Percentiles rank a stretch among this genome's conserved stretches.
Evolutionary conservation across 2,888 invertebrate genomes (phyloP).

Genomic region (Drosophila dives): DNA sequence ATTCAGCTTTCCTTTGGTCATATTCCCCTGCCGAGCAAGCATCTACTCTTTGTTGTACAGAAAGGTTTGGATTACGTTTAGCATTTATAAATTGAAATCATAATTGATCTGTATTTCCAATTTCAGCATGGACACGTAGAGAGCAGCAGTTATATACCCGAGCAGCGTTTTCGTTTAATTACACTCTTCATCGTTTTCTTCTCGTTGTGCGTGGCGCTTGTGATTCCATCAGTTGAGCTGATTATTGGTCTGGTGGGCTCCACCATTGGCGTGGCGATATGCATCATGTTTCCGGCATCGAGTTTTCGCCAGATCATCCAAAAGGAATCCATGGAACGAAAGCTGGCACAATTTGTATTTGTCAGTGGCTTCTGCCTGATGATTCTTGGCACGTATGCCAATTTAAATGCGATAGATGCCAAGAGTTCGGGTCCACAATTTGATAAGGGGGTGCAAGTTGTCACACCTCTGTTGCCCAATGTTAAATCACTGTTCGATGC

Average conservation of each 20-base stretch:
- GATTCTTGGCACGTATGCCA: slow-evolving; percentile 96
- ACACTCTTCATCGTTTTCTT: slow-evolving; percentile 91
- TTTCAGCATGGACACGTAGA: slow-evolving; percentile 88
- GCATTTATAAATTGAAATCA: background rate
- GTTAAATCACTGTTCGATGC: slow-evolving; percentile 38
- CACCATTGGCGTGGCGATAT: slow-evolving; percentile 97
- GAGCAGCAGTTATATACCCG: slow-evolving; percentile 92
- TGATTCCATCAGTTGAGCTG: slow-evolving; percentile 97
- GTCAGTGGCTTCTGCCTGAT: slow-evolving; percentile 94
- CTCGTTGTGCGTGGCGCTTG: slow-evolving; percentile 92
- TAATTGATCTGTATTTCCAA: background rate
- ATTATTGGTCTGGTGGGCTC: slow-evolving; percentile 97
- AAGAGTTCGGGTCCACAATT: slow-evolving; percentile 84
- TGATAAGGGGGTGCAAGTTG: slow-evolving; percentile 46
- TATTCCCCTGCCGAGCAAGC: slow-evolving; percentile 98
- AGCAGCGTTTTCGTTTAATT: slow-evolving; percentile 91
- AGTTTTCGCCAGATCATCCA: slow-evolving; percentile 94
- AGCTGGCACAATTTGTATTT: slow-evolving; percentile 92
- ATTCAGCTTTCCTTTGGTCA: slow-evolving; percentile 97
- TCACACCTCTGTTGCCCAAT: slow-evolving; percentile 58
- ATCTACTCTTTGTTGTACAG: slow-evolving; percentile 95
- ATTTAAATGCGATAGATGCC: slow-evolving; percentile 90
- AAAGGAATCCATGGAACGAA: slow-evolving; percentile 93
- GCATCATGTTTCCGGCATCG: slow-evolving; percentile 95
- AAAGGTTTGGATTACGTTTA: slow-evolving; percentile 87